These are phyloP conservation scores for Synchiropus splendidus DNA, from an alignment of 2,113 vertebrate genomes.

Conservation along the genomic window DNA sequence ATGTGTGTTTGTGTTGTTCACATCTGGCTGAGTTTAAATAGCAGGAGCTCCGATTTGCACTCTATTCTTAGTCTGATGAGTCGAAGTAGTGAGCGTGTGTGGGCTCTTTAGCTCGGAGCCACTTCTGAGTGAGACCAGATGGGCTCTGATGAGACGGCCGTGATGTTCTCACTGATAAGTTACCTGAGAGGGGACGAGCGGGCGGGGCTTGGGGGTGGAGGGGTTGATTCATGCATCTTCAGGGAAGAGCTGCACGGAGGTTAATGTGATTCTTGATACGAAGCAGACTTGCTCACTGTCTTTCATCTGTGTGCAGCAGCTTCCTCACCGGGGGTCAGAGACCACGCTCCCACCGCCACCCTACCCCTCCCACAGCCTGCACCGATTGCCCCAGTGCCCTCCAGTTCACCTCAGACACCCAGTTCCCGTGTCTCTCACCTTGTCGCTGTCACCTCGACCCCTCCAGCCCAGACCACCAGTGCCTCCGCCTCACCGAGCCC, in stretches of 20 bases:
- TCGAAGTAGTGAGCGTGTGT: conserved; percentile 18
- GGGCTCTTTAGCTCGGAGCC: conserved; percentile 15
- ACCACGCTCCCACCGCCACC: conserved; percentile 26
- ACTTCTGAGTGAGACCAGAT: conserved; percentile 12
- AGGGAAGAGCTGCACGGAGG: conserved; percentile 17
- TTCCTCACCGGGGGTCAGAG: conserved; percentile 45
- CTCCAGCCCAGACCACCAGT: conserved; percentile 33
- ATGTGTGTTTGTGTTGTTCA: conserved; percentile 11
- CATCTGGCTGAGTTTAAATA: conserved; percentile 28
- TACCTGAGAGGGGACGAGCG: conserved; percentile 12
- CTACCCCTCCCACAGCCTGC: conserved; percentile 51
- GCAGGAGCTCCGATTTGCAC: conserved; percentile 22
- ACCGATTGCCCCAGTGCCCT: conserved; percentile 61
- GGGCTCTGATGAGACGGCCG: neutral
- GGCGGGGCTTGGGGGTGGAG: conserved; percentile 8
- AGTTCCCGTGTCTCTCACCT: conserved; percentile 49
- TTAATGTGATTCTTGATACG: conserved; percentile 36
- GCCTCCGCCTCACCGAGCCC: conserved; percentile 34
- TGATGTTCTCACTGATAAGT: conserved; percentile 12
- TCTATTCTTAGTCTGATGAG: neutral
- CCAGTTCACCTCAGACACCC: conserved; percentile 62
- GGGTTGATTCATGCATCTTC: conserved; percentile 34
- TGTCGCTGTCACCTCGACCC: conserved; percentile 34
- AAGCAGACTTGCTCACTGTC: conserved; percentile 31
- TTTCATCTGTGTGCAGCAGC: conserved; percentile 48